Evolutionary conservation across 2,888 invertebrate genomes (phyloP).

Genomic region (Melanargia galathea): DNA sequence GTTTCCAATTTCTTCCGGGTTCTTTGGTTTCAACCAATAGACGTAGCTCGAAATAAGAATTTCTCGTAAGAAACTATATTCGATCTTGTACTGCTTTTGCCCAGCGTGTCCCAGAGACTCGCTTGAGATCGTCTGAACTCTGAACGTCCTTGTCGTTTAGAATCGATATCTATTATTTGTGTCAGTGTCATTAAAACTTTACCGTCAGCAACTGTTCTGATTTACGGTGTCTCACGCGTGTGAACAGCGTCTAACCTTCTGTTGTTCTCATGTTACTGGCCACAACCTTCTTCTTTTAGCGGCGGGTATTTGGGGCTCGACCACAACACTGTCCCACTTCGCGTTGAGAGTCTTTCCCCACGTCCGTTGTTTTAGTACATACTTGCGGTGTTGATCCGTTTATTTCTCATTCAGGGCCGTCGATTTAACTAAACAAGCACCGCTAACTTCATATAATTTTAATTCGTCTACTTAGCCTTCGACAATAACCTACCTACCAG

Average conservation of each 20-base stretch:
- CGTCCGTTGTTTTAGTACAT: slow-evolving; percentile 1
- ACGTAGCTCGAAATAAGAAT: too few relatives aligned
- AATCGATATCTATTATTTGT: neutral
- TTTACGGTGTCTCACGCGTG: neutral
- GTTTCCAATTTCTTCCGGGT: too few relatives aligned
- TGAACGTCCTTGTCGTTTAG: too few relatives aligned
- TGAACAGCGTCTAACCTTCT: slow-evolving; percentile 5
- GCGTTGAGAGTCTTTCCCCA: neutral
- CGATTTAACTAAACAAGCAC: neutral
- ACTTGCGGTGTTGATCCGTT: neutral
- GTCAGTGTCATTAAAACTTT: neutral
- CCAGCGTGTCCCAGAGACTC: too few relatives aligned
- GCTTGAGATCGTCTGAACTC: too few relatives aligned
- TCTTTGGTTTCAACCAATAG: too few relatives aligned
- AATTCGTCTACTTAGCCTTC: too few relatives aligned
- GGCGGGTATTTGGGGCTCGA: slow-evolving; percentile 13
- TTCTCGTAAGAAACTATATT: too few relatives aligned
- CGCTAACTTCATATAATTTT: neutral
- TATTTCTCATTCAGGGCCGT: neutral
- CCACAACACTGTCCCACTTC: slow-evolving; percentile 12
- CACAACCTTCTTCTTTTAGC: slow-evolving; percentile 18
- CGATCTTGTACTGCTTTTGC: too few relatives aligned
- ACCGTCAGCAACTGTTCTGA: neutral
- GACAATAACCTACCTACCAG: too few relatives aligned
- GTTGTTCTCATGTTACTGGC: slow-evolving; percentile 11